Percentiles rank a stretch among this genome's conserved stretches.
Evolutionary conservation across 2,888 invertebrate genomes (phyloP).

Genomic region (Galeopsomyia nigrocyanea): DNA sequence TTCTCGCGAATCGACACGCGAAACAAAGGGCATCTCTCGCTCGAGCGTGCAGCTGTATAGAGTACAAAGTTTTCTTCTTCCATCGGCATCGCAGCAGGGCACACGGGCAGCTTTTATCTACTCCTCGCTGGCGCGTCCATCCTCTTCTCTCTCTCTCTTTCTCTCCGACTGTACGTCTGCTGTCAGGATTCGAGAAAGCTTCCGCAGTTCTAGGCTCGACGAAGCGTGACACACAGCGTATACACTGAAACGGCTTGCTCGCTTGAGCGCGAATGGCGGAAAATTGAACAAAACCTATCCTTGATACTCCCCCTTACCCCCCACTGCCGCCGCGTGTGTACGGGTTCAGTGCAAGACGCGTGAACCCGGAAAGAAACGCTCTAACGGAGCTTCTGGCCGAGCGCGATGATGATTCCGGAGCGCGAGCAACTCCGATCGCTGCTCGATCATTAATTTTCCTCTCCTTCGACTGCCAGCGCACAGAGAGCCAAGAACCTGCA

Average conservation of each 20-base stretch:
- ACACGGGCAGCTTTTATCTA: no score
- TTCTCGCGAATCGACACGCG: constrained; percentile 35
- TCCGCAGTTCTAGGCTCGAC: constrained; percentile 57
- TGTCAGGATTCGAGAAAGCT: constrained; percentile 43
- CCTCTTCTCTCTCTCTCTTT: no score
- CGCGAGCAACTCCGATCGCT: constrained; percentile 46
- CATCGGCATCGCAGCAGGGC: no score
- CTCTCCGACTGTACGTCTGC: no score
- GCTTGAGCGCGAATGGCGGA: constrained; percentile 35
- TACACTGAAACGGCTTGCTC: constrained; percentile 40
- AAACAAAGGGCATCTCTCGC: constrained; percentile 18
- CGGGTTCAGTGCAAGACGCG: constrained; percentile 38
- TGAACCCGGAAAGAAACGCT: constrained; percentile 58
- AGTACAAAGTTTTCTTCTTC: no score
- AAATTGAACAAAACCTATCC: constrained; percentile 9
- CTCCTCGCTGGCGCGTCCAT: no score
- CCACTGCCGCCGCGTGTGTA: not conserved
- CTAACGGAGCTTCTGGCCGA: constrained; percentile 56
- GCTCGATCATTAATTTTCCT: constrained; percentile 59
- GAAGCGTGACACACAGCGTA: constrained; percentile 56
- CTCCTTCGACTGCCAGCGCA: constrained; percentile 3
- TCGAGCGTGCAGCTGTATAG: no score
- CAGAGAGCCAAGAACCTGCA: constrained; percentile 26
- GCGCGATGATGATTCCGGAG: constrained; percentile 54
- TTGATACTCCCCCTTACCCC: no score